Base-by-base conservation (phyloP, 2,888 invertebrate species). In the Ichneumoninae sp. region DNA sequence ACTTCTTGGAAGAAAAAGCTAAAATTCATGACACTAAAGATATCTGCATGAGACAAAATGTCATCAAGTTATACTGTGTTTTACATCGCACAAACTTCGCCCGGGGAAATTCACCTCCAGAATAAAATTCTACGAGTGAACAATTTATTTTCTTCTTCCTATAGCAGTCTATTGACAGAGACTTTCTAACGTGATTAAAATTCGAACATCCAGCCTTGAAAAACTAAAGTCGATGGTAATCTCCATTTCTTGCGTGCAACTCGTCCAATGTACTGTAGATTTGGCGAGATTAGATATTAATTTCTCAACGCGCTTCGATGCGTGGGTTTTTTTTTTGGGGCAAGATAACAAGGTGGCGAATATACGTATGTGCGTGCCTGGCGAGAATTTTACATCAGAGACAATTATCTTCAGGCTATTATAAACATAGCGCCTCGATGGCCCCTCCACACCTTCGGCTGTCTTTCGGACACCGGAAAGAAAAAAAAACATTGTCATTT, bases 371-470 rank as follows among this genome's bases (percentile, higher is more conserved):
- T 57, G 57, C 57, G 57, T 57, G 57, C 22, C 57, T 57, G 13
- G 60, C 16, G 30, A 60, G 26, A 7, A 36, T 60, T 60, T 60
- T 30, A 60, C 60, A 60, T 30, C 30, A 16, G 4, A 16, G 60
- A 60, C 60, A 16, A 60, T 60, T 60, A 60, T 60, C 60, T 10
- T 26, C 60, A 30, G 16, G 60, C 30, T 33, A 60, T 60, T 60
- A 60, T 26, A 30, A 16, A 30, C 26, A 30, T 60, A 26, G 60
- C 60, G 60, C 57, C 57, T 57, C 57, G 10, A 57, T 57, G 57
- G 57, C 30, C 57, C 10, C 10, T 26, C 57, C 26, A 4, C 57
- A 57, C 57, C 30, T 26, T 13, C 57, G 4, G 19, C 8, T n/a
- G 19, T 19, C 50, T n/a, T 50, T 19, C 52, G n/a, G 52, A 52